phyloP scores from a whole-genome alignment of 2,797 vertebrate species.

The Sebastes matsubarae region DNA sequence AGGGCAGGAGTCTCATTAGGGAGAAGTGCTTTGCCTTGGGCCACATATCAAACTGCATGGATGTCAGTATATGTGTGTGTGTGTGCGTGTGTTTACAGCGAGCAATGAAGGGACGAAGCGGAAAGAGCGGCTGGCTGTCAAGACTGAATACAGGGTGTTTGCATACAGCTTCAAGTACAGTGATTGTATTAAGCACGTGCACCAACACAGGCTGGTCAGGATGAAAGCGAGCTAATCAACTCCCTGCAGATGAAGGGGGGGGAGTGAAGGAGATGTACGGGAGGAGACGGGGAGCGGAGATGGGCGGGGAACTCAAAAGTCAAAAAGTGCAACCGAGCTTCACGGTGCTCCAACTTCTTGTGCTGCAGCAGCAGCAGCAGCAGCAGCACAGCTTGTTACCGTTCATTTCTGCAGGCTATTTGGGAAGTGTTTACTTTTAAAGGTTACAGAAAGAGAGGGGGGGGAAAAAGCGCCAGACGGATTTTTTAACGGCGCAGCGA shows the following conservation, averaged over 20 bases:
- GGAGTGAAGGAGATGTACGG: neutral
- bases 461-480: neutral
- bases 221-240: conserved; percentile 59
- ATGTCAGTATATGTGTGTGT: conserved; percentile 37
- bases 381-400: conserved; percentile 43
- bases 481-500: conserved; percentile 38
- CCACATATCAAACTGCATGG: conserved; percentile 70
- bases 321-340: conserved; percentile 47
- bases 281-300: conserved; percentile 6
- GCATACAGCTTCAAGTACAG: conserved; percentile 36
- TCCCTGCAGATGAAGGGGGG: conserved; percentile 30
- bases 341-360: conserved; percentile 29
- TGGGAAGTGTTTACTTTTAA: conserved; percentile 58
- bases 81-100: conserved; percentile 32
- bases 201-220: conserved; percentile 22
- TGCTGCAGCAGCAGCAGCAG: conserved; percentile 7
- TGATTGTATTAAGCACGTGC: conserved; percentile 32
- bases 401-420: conserved; percentile 48
- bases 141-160: conserved; percentile 37
- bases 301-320: conserved; percentile 40
- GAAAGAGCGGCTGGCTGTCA: conserved; percentile 50
- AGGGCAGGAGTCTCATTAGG: conserved; percentile 78
- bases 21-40: conserved; percentile 70
- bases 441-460: conserved; percentile 46
- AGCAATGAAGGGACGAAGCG: conserved; percentile 17